phyloP scores from a whole-genome alignment of 1,140 invertebrate species.

The Nylanderia fulva region DNA sequence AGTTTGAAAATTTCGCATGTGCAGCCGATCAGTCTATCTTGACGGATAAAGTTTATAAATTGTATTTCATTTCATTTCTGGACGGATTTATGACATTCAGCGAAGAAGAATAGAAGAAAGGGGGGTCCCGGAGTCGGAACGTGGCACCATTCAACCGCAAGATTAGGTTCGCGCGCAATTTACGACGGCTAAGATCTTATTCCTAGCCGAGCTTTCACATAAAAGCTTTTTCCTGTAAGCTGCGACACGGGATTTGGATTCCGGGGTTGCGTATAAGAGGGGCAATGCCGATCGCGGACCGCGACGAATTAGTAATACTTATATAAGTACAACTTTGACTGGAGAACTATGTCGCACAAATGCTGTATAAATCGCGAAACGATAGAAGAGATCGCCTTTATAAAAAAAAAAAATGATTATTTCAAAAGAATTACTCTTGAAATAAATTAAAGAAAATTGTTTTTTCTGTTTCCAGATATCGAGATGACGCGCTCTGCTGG shows the following conservation, averaged over 20 bases:
- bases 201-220: constrained; percentile 83
- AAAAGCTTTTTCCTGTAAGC: constrained; percentile 87
- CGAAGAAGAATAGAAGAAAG: constrained; percentile 36
- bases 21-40: not conserved
- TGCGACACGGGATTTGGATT: constrained; percentile 76
- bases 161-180: constrained; percentile 85
- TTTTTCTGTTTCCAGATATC: constrained; percentile 88
- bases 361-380: not conserved
- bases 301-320: constrained; percentile 79
- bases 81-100: constrained; percentile 15
- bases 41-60: constrained; percentile 28
- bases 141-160: constrained; percentile 78
- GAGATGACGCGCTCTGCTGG: constrained; percentile 92
- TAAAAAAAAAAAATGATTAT: not conserved
- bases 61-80: constrained; percentile 14
- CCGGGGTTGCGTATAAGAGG: constrained; percentile 59
- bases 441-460: constrained; percentile 59
- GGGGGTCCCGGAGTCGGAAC: not conserved
- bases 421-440: not conserved
- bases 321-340: constrained; percentile 25
- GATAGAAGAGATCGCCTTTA: not conserved
- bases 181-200: constrained; percentile 83
- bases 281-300: constrained; percentile 55
- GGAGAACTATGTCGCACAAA: not conserved
- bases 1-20: no score